phyloP scores from a whole-genome alignment of 1,140 invertebrate genomes.

The Aporrectodea caliginosa region DNA sequence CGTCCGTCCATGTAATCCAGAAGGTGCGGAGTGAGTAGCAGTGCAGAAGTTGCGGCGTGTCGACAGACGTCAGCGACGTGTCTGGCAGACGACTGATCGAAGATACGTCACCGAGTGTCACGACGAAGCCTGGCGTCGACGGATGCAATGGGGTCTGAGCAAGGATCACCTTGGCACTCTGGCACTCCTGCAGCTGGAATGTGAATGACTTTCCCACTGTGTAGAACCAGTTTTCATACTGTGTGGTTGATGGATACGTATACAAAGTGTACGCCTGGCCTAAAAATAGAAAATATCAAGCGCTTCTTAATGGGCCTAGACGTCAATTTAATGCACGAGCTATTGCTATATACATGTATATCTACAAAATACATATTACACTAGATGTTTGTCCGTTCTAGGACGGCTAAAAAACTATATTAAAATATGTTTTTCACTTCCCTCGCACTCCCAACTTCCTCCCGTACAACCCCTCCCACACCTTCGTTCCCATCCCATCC shows the following conservation, averaged over 20 bases:
- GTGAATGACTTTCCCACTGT: neutral
- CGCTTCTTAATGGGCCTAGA: no score
- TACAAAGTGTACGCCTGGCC: neutral
- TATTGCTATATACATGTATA: no score
- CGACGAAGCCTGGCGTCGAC: neutral
- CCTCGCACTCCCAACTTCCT: no score
- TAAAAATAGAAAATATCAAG: no score
- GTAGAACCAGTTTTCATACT: neutral
- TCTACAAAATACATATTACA: no score
- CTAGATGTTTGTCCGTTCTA: no score
- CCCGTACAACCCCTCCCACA: no score
- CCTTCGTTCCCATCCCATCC: no score
- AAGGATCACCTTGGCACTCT: neutral
- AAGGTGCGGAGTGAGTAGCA: neutral
- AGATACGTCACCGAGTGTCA: neutral
- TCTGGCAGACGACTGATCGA: neutral
- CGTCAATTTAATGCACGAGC: no score
- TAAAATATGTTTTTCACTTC: no score
- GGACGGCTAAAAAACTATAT: no score
- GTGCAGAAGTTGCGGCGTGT: neutral
- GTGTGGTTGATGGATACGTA: neutral
- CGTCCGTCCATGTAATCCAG: neutral
- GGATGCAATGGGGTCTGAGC: neutral
- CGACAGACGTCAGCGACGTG: neutral
- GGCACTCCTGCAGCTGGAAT: conserved; percentile 11